Conservation (phyloP, 2,888 invertebrate species). For the Mycalesis mineus region DNA sequence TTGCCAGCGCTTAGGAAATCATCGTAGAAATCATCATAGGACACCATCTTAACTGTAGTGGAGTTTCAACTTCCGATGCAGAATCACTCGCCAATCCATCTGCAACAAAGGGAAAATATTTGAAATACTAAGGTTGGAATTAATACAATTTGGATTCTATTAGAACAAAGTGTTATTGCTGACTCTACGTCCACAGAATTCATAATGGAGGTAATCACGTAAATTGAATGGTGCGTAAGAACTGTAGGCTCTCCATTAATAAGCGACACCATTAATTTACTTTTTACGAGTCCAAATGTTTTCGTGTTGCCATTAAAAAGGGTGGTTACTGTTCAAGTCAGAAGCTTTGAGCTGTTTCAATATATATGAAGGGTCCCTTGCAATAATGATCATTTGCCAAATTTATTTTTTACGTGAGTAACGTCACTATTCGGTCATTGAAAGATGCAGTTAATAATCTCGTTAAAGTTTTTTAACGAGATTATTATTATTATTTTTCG, state of each 20-base stretch:
- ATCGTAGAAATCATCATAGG: conserved; percentile 41
- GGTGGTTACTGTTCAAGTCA: conserved; percentile 31
- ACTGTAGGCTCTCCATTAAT: conserved; percentile 48
- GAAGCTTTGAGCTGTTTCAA: conserved; percentile 33
- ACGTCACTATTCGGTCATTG: too few relatives aligned
- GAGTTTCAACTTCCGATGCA: conserved; percentile 7
- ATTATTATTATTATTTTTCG: too few relatives aligned
- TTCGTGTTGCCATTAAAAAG: conserved; percentile 51
- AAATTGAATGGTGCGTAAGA: conserved; percentile 45
- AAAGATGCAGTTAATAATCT: too few relatives aligned
- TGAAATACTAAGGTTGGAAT: not conserved
- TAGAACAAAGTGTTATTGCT: not conserved
- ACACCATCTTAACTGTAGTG: conserved; percentile 44
- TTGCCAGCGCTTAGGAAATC: conserved; percentile 40
- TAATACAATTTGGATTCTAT: not conserved
- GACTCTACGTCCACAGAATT: conserved; percentile 19
- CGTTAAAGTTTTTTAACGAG: too few relatives aligned
- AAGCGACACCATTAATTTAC: conserved; percentile 58
- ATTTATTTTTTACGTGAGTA: too few relatives aligned
- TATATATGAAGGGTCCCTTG: not conserved
- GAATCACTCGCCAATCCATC: conserved; percentile 51
- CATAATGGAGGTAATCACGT: conserved; percentile 38
- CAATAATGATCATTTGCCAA: too few relatives aligned
- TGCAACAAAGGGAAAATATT: conserved; percentile 33
- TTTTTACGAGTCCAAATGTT: conserved; percentile 61